Conservation (phyloP, 2,113 vertebrate species). For the Polyodon spathula region DNA sequence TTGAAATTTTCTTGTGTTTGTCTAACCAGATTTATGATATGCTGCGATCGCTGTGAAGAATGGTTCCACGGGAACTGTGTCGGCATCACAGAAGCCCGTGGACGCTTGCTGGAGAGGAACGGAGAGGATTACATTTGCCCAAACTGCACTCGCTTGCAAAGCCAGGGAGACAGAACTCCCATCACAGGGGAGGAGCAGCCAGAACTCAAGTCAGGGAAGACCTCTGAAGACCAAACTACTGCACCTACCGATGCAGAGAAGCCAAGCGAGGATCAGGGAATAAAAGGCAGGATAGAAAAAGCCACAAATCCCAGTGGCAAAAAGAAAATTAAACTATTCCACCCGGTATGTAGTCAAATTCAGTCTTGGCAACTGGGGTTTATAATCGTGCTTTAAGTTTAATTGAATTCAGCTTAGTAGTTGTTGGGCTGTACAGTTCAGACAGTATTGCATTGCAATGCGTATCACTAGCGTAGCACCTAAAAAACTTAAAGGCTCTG, state of each 20-base stretch:
- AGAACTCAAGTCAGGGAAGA: constrained; percentile 28
- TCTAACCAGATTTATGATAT: constrained; percentile 81
- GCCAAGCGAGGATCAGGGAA: constrained; percentile 61
- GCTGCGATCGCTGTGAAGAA: constrained; percentile 81
- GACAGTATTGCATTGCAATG: too few relatives aligned
- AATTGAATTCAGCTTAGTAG: too few relatives aligned
- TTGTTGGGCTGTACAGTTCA: too few relatives aligned
- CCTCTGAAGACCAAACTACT: constrained; percentile 42
- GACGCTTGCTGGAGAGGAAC: constrained; percentile 63
- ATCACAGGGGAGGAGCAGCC: constrained; percentile 38
- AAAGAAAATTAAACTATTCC: constrained; percentile 98
- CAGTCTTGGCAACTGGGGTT: not conserved
- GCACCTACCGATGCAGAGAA: constrained; percentile 52
- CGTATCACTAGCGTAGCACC: too few relatives aligned
- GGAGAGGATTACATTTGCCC: constrained; percentile 80
- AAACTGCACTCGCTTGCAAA: constrained; percentile 72
- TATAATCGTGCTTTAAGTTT: too few relatives aligned
- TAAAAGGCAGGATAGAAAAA: constrained; percentile 68
- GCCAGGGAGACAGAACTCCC: constrained; percentile 52
- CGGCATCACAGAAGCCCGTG: constrained; percentile 71
- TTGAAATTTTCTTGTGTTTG: not conserved
- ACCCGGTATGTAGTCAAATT: constrained; percentile 72
- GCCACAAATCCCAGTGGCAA: constrained; percentile 86
- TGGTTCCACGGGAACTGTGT: constrained; percentile 91
- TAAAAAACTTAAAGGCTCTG: too few relatives aligned